phyloP scores from a whole-genome alignment of 2,113 vertebrate species.

The Toxostoma redivivum region DNA sequence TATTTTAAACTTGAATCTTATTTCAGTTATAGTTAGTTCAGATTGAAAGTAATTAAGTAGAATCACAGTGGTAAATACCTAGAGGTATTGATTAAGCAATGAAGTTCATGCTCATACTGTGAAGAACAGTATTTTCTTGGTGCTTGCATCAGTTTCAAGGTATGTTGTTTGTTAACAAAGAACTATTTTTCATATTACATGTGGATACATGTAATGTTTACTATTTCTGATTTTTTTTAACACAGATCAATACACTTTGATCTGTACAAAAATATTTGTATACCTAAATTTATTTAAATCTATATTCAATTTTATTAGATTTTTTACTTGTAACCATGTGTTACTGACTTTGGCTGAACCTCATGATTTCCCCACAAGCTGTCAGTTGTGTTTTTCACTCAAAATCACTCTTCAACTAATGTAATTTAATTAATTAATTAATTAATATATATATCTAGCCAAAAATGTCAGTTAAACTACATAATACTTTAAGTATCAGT shows the following conservation, averaged over 20 bases:
- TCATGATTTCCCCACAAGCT: not conserved
- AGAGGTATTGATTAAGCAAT: not conserved
- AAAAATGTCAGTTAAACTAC: not conserved
- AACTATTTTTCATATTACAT: not conserved
- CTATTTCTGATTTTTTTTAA: not conserved
- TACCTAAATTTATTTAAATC: not conserved
- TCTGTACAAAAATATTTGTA: not conserved
- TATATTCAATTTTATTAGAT: not conserved
- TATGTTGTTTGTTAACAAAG: not conserved
- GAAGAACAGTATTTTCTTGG: not conserved
- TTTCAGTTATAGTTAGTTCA: not conserved
- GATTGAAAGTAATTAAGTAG: not conserved
- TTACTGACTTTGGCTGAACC: not conserved
- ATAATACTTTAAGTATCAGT: not conserved
- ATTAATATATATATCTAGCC: not conserved
- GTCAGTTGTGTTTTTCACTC: not conserved
- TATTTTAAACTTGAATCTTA: not conserved
- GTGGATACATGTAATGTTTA: not conserved
- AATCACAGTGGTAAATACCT: not conserved
- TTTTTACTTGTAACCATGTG: not conserved
- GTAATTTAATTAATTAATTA: not conserved
- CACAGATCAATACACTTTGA: not conserved
- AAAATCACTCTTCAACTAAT: not conserved
- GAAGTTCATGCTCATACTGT: not conserved
- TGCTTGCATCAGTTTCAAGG: not conserved